phyloP scores from a whole-genome alignment of 1,140 invertebrate genomes.

The Coenobita brevimanus region DNA sequence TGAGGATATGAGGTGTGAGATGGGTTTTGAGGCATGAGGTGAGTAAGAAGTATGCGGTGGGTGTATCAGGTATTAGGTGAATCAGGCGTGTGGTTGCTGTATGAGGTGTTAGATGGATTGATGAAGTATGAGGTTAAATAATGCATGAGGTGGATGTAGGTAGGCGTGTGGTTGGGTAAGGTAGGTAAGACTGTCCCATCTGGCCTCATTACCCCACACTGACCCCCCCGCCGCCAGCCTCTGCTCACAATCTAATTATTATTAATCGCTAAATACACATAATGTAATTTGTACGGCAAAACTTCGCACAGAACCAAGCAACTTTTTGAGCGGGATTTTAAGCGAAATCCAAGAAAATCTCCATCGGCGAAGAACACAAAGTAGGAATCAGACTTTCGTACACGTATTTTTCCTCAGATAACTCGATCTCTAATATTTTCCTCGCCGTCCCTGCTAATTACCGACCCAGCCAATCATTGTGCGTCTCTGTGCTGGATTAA shows the following conservation, averaged over 20 bases:
- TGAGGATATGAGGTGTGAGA: too few relatives aligned
- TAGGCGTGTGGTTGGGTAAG: background rate
- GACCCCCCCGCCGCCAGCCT: background rate
- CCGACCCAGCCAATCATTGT: conserved; percentile 1
- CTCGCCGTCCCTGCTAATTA: background rate
- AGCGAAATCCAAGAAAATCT: conserved; percentile 33
- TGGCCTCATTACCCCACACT: background rate
- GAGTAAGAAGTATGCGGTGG: too few relatives aligned
- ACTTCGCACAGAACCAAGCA: conserved; percentile 30
- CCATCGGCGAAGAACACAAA: conserved; percentile 29
- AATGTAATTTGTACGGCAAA: conserved; percentile 39
- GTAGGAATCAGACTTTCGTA: conserved; percentile 17
- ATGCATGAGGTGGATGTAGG: background rate
- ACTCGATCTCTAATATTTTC: conserved; percentile 13
- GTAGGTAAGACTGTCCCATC: background rate
- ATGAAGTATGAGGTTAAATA: too few relatives aligned
- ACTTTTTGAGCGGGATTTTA: conserved; percentile 34
- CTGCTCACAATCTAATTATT: conserved; percentile 30
- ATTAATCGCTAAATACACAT: conserved; percentile 45
- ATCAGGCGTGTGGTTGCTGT: too few relatives aligned
- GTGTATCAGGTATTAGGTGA: too few relatives aligned
- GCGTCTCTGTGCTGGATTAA: background rate
- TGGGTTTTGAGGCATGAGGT: too few relatives aligned
- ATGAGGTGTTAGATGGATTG: too few relatives aligned
- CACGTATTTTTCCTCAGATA: conserved; percentile 4